Evolutionary conservation across 2,888 invertebrate species (phyloP), one percentile per base, ranked within the genome.

Genomic region (Himalopsyche tibetana): DNA sequence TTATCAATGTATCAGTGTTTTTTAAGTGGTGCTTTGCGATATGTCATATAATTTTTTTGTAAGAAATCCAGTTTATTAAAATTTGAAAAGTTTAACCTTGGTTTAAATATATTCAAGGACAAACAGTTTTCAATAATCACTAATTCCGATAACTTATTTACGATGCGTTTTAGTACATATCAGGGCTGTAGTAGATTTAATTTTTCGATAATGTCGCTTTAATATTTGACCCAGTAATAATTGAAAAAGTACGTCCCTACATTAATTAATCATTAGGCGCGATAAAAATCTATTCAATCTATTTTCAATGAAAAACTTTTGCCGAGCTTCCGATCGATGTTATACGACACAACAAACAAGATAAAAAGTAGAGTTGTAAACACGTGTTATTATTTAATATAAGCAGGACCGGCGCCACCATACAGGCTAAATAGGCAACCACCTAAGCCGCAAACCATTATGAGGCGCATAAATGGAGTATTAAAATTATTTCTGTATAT

Each of bases 221-320:
- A 51, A 51, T 36, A 74, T 74, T 74, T 11, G 4, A 74, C 15
- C 12, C 38, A 74, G 12, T 74, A 74, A 38, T 74, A 74, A 74
- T 74, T 38, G 36, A 74, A 38, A 74, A 74, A 12, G 15, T 74
- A 11, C 38, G 15, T 74, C 15, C 5, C 12, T 9, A 15, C 36
- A 38, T 74, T 36, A 38, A 38, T 74, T 36, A 38, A 74, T 74
- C 38, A 74, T 74, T 38, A 36, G 74, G 28, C 15, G 74, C 36
- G 74, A 74, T 74, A 74, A 74, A 36, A 74, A 74, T 36, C 36
- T 4, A 74, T 74, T 74, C 12, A 38, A 74, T 74, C 74, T 74
- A 74, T 74, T 74, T 28, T 11, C 74, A 12, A 38, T 74, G 74
- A 74, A 74, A 74, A 12, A 38, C 74, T 36, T 74, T 74, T 74